phyloP scores from a whole-genome alignment of 2,113 vertebrate species.

The Empidonax traillii region DNA sequence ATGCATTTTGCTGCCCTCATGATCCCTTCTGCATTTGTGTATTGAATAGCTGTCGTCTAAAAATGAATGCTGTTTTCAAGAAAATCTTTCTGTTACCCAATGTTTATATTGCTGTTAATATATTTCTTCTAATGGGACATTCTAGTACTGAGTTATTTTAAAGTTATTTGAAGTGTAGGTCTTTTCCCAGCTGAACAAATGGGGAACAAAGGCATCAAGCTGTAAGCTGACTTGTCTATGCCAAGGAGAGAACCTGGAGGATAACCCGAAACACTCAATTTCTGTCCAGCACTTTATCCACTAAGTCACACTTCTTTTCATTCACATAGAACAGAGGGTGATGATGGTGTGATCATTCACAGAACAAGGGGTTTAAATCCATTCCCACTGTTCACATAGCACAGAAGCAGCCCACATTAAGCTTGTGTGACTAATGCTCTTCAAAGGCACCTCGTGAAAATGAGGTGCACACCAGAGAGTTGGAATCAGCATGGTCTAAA shows the following conservation, averaged over 20 bases:
- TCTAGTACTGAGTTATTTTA: neutral
- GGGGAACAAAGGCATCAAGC: slow-evolving; percentile 1
- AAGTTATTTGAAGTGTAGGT: neutral
- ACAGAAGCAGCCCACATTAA: slow-evolving; percentile 7
- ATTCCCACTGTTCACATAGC: neutral
- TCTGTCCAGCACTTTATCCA: neutral
- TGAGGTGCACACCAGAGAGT: neutral
- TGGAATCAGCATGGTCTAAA: neutral
- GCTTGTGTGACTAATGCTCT: slow-evolving; percentile 14
- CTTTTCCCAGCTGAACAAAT: neutral
- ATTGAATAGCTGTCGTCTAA: neutral
- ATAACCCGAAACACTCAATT: neutral
- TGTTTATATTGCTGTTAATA: neutral
- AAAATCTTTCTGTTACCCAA: neutral
- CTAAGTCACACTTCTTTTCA: slow-evolving; percentile 23
- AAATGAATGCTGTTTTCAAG: slow-evolving; percentile 1
- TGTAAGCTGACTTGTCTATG: neutral
- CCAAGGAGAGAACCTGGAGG: neutral
- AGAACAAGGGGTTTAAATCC: slow-evolving; percentile 9
- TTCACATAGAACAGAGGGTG: neutral
- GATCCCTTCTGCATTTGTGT: neutral
- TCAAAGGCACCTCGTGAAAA: slow-evolving; percentile 36
- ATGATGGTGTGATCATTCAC: neutral
- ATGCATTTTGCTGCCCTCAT: neutral
- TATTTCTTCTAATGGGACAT: neutral